Evolutionary conservation across 2,888 invertebrate genomes (phyloP).

Genomic region (Eilema griseolum): DNA sequence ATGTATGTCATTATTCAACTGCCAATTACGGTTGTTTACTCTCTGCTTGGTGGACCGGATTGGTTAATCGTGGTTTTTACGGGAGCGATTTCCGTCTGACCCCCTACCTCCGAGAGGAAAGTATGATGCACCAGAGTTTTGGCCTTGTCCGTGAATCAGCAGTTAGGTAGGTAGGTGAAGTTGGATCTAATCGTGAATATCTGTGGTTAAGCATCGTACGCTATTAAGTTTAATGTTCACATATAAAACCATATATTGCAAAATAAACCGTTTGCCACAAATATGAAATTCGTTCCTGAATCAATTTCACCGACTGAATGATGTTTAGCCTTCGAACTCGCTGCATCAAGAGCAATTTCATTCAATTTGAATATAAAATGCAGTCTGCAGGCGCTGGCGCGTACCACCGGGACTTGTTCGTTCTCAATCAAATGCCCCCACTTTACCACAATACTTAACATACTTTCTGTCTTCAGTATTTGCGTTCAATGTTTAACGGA

Average conservation of each 20-base stretch:
- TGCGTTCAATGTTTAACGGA: conserved; percentile 9
- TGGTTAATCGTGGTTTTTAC: too few species aligned
- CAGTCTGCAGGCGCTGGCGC: conserved; percentile 16
- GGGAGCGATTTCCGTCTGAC: too few species aligned
- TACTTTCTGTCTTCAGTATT: conserved; percentile 27
- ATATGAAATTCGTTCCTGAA: conserved; percentile 4
- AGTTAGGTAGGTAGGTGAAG: too few species aligned
- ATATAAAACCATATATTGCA: not conserved
- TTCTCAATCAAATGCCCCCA: conserved; percentile 26
- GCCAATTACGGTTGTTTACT: too few species aligned
- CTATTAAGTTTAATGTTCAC: too few species aligned
- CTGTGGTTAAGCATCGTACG: too few species aligned
- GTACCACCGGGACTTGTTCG: conserved; percentile 25
- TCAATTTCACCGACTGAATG: conserved; percentile 11
- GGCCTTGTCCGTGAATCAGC: too few species aligned
- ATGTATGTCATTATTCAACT: too few species aligned
- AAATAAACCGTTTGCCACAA: not conserved
- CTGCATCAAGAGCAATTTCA: conserved; percentile 21
- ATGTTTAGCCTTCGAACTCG: conserved; percentile 16
- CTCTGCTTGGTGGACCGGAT: too few species aligned
- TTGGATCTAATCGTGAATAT: too few species aligned
- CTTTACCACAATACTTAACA: conserved; percentile 25
- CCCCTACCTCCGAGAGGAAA: too few species aligned
- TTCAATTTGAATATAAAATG: conserved; percentile 38
- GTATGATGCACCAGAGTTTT: too few species aligned